These are phyloP conservation scores for Nasonia giraulti DNA, from an alignment of 1,140 invertebrate genomes.

Conservation along the genomic window DNA sequence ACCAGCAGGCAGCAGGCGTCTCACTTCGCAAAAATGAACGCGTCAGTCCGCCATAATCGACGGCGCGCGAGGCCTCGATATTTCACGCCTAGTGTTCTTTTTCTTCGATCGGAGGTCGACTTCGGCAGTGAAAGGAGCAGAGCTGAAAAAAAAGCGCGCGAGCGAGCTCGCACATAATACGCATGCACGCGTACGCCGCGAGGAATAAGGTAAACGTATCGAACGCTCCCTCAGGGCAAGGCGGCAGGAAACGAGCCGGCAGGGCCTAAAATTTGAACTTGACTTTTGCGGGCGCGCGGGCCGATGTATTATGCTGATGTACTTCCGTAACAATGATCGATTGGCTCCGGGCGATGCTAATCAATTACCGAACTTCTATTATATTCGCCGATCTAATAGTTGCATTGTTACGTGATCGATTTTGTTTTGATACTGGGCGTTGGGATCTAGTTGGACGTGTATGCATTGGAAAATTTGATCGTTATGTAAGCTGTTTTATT, in stretches of 20 bases:
- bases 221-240: not conserved
- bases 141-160: not conserved
- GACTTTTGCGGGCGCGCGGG: not conserved
- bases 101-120: conserved; percentile 30
- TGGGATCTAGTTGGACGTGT: not conserved
- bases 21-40: not conserved
- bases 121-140: conserved; percentile 33
- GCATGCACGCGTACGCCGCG: not conserved
- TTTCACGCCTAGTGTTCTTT: conserved; percentile 21
- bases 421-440: not conserved
- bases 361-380: not conserved
- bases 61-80: conserved; percentile 2
- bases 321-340: conserved; percentile 30
- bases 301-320: not conserved
- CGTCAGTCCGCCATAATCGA: not conserved
- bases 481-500: too few relatives aligned
- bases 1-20: too few relatives aligned
- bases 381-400: not conserved
- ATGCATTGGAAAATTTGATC: too few relatives aligned
- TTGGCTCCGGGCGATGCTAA: not conserved
- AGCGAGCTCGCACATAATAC: not conserved
- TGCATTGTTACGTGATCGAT: not conserved
- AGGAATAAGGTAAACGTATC: not conserved
- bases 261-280: conserved; percentile 16
- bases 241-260: not conserved